These are phyloP conservation scores for Calliopum simillimum DNA, from an alignment of 2,888 invertebrate genomes.

Conservation along the genomic window DNA sequence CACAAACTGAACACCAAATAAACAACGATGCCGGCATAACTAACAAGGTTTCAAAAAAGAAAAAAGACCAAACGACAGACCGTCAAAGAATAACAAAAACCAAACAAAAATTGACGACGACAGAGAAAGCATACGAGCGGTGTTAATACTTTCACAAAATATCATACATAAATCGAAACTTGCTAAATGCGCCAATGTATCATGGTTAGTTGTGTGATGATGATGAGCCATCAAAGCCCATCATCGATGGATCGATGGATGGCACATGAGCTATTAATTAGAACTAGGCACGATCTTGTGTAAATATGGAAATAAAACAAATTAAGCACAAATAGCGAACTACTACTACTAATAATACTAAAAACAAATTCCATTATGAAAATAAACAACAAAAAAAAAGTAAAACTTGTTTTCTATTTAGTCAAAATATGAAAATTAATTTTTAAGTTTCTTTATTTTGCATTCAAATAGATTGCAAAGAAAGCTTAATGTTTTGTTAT, in stretches of 20 bases:
- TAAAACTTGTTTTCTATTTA: too few relatives aligned
- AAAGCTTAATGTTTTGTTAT: too few relatives aligned
- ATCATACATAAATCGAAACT: conserved; percentile 5
- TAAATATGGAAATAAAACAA: too few relatives aligned
- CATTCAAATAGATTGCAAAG: too few relatives aligned
- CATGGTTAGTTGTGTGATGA: too few relatives aligned
- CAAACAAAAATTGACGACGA: conserved; percentile 3
- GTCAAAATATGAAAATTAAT: too few relatives aligned
- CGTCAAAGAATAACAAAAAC: not conserved
- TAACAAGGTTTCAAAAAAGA: conserved; percentile 1
- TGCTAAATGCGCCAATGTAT: conserved; percentile 11
- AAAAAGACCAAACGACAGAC: not conserved
- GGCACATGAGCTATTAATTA: not conserved
- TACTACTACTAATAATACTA: too few relatives aligned
- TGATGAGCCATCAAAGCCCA: too few relatives aligned
- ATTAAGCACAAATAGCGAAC: too few relatives aligned
- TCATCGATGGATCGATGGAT: not conserved
- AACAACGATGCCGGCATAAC: not conserved
- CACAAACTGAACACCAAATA: conserved; percentile 10
- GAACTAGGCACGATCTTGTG: conserved; percentile 1
- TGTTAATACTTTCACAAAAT: conserved; percentile 25
- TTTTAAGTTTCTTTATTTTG: too few relatives aligned
- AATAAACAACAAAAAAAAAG: too few relatives aligned
- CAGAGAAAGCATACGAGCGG: conserved; percentile 31
- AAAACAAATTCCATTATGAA: too few relatives aligned